These are phyloP conservation scores for Phrynocephalus forsythii DNA, from an alignment of 2,797 vertebrate species.

Conservation along the genomic window DNA sequence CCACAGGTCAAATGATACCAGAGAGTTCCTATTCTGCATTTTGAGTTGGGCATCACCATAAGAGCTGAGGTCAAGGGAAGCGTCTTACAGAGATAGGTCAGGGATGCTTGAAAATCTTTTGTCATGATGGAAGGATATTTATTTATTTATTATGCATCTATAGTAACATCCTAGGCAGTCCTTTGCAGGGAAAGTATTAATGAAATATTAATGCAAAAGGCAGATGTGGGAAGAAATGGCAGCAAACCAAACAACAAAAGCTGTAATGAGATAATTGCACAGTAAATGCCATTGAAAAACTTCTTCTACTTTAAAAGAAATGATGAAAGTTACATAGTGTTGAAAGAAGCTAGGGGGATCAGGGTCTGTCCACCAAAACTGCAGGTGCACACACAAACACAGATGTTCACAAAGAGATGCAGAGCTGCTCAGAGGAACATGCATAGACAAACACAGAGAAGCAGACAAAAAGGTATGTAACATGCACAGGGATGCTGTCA, in stretches of 20 bases:
- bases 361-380: too few species aligned
- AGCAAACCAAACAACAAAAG: not conserved
- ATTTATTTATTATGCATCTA: conserved; percentile 23
- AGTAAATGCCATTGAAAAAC: not conserved
- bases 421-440: too few species aligned
- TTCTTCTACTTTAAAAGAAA: not conserved
- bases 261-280: not conserved
- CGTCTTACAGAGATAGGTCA: not conserved
- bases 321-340: too few species aligned
- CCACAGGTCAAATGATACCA: not conserved
- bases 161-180: not conserved
- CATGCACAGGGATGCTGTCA: too few species aligned
- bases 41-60: too few species aligned
- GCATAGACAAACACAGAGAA: too few species aligned
- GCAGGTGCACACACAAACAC: not conserved
- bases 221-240: too few species aligned
- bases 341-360: not conserved
- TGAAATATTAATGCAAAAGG: not conserved
- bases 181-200: not conserved
- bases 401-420: too few species aligned
- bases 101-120: not conserved
- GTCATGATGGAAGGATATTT: conserved; percentile 14
- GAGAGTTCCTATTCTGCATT: not conserved
- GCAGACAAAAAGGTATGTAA: too few species aligned
- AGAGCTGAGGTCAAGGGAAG: too few species aligned